Percentiles rank a stretch among this genome's conserved stretches.
These are phyloP conservation scores for Pissodes strobi DNA, from an alignment of 1,140 invertebrate genomes.

Conservation along the genomic window DNA sequence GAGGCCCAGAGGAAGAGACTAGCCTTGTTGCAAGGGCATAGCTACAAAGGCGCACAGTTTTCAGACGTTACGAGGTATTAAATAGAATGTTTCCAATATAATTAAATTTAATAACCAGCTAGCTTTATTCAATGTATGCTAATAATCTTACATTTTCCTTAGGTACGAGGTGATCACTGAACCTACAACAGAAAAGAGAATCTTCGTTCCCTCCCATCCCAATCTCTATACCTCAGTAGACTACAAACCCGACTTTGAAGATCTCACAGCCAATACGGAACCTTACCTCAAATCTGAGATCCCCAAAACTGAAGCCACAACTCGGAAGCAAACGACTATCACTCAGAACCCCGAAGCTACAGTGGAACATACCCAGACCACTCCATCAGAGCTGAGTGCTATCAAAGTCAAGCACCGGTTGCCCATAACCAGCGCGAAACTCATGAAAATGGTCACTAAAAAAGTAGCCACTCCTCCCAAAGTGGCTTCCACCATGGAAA, in stretches of 20 bases:
- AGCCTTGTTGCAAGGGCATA: conserved; percentile 31
- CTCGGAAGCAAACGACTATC: background rate
- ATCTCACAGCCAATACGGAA: conserved; percentile 1
- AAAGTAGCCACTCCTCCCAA: conserved; percentile 26
- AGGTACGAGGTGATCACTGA: conserved; percentile 44
- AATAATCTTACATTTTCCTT: conserved; percentile 14
- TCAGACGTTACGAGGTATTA: background rate
- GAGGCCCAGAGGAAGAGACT: conserved; percentile 42
- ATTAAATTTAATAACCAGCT: too few relatives aligned
- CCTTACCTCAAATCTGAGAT: conserved; percentile 40
- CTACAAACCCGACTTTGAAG: conserved; percentile 29
- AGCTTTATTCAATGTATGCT: background rate
- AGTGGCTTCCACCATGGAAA: background rate
- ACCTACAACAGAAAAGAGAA: conserved; percentile 47
- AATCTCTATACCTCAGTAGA: conserved; percentile 42
- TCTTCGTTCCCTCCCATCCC: conserved; percentile 46
- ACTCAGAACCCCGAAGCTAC: background rate
- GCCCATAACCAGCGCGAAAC: conserved; percentile 47
- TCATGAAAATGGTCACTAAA: conserved; percentile 38
- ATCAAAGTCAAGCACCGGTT: conserved; percentile 26
- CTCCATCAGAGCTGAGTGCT: background rate
- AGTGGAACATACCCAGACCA: background rate
- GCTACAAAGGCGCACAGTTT: background rate
- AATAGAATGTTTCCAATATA: too few relatives aligned
- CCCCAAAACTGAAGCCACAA: conserved; percentile 12